These are phyloP conservation scores for Grapholita molesta DNA, from an alignment of 1,140 invertebrate species.

Conservation along the genomic window DNA sequence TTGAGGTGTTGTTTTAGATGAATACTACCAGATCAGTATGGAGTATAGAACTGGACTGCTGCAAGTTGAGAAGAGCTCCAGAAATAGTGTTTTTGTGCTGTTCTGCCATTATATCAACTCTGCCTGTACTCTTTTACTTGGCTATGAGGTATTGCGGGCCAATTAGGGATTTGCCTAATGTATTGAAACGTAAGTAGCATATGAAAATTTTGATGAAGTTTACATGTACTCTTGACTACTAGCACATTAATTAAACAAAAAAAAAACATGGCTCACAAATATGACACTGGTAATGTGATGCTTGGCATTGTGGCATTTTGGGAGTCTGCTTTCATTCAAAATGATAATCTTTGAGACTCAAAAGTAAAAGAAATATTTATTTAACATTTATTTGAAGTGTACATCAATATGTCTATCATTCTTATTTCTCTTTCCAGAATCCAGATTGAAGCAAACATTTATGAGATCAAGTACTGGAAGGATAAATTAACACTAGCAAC, in stretches of 20 bases:
- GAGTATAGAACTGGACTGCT: conserved; percentile 77
- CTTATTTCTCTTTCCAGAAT: conserved; percentile 54
- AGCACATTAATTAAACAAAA: no score
- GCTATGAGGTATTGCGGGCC: conserved; percentile 69
- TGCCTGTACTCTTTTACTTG: conserved; percentile 78
- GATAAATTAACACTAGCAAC: conserved; percentile 30
- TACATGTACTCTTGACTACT: not conserved
- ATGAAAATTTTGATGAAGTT: not conserved
- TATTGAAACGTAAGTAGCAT: conserved; percentile 57
- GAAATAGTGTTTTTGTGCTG: conserved; percentile 77
- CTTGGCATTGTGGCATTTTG: no score
- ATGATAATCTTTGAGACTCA: no score
- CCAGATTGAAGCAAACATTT: conserved; percentile 62
- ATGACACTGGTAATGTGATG: no score
- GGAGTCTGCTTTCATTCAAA: no score
- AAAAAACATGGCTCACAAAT: no score
- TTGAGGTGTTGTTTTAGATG: conserved; percentile 66
- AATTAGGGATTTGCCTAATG: conserved; percentile 63
- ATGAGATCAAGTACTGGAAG: conserved; percentile 48
- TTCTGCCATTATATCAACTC: conserved; percentile 66
- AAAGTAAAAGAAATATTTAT: no score
- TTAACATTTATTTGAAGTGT: no score
- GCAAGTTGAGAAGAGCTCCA: conserved; percentile 73
- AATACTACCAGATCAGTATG: conserved; percentile 78
- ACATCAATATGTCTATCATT: no score